These are phyloP conservation scores for Ceratoteleas bidentatus DNA, from an alignment of 1,140 invertebrate species.

Conservation along the genomic window DNA sequence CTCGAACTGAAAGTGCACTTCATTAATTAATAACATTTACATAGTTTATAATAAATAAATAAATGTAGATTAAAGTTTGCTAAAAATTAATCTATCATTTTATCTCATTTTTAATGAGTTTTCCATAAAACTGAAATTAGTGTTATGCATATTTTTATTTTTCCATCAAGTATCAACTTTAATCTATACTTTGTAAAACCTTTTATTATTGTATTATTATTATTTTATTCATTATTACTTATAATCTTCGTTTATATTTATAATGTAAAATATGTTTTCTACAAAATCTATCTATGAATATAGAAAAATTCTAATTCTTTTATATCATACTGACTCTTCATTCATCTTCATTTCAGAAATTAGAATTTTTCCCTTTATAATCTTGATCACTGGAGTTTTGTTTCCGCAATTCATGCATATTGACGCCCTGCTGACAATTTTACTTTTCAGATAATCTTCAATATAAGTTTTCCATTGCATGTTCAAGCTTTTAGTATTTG, in stretches of 20 bases:
- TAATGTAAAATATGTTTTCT: not conserved
- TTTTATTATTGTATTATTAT: too few relatives aligned
- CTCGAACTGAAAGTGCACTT: not conserved
- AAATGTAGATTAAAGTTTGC: not conserved
- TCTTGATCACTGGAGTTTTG: conserved; percentile 83
- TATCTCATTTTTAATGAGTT: not conserved
- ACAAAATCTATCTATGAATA: not conserved
- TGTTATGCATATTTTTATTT: too few relatives aligned
- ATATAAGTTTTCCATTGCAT: conserved; percentile 84
- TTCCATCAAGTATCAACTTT: too few relatives aligned
- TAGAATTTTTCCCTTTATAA: conserved; percentile 76
- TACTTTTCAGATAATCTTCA: conserved; percentile 82
- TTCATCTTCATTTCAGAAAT: not conserved
- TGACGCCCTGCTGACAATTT: conserved; percentile 70
- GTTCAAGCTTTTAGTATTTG: conserved; percentile 83
- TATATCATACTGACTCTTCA: not conserved
- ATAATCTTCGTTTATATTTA: too few relatives aligned
- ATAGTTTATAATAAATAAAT: too few relatives aligned
- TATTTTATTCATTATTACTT: too few relatives aligned
- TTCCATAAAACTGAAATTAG: too few relatives aligned
- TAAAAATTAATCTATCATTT: too few relatives aligned
- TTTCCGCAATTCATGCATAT: conserved; percentile 86
- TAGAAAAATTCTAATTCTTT: too few relatives aligned
- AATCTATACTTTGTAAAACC: too few relatives aligned
- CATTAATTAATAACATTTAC: not conserved